Base-by-base conservation (phyloP, 1,140 invertebrate species). In the Drosophila athabasca region DNA sequence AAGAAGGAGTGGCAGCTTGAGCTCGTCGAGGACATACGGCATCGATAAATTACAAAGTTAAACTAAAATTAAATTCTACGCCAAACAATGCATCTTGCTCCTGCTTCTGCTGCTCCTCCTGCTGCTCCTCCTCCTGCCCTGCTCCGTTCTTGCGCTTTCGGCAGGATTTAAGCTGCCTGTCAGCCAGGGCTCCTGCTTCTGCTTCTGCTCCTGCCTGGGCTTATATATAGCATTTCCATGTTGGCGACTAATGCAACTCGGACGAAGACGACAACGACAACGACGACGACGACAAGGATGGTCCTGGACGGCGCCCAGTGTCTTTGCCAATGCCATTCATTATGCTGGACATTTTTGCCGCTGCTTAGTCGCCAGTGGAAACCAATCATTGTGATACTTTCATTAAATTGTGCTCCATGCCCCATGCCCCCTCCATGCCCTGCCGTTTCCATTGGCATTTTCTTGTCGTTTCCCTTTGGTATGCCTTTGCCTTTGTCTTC, bases 51-150 rank as follows among this genome's bases (percentile, higher is more conserved):
- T 88, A 88, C 83, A 88, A 88, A 88, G 83, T 88, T 89, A 88
- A 88, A 88, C 83, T 88, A 88, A 88, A 88, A 88, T 88, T 88
- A 88, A 88, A 88, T 88, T 88, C 83, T 88, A 88, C 83, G 84
- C 83, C 83, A 88, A 88, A 88, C 83, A 88, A 88, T 88, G 83
- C 83, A 88, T 88, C 83, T 88, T 88, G 65, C 79, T 73, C 44
- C 50, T 49, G 62, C 44, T 62, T 41, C 43, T 66, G 44, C 51
- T 54, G 15, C 55, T 79, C 51, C 48, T 65, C 41, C 54, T 22
- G 24, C 62, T 46, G 45, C 41, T 44, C 39, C 44, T 43, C 57
- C 65, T 49, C 35, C 65, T 62, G 61, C 24, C 29, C 58, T 45
- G 22, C 57, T 72, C 66, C 29, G 52, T 50, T 48, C 48, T 76